Evolutionary conservation across 2,113 vertebrate species (phyloP), one percentile per base, ranked within the genome.

Genomic region (Philantomba maxwellii): DNA sequence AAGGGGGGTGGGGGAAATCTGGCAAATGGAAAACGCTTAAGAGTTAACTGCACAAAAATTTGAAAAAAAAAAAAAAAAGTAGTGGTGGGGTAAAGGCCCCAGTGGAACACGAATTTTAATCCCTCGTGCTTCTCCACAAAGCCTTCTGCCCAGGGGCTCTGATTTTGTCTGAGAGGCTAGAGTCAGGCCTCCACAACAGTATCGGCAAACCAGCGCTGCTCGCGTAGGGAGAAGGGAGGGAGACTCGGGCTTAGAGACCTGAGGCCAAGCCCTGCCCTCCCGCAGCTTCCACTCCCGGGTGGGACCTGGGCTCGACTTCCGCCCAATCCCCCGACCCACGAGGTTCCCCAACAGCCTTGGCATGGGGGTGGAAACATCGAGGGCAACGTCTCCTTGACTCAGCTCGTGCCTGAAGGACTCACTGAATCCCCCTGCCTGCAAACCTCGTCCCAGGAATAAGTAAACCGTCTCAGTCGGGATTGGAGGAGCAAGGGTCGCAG

Each of bases 241-340:
- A 51, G 33, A 21, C 9, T 16, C 3, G 36, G 11, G 23, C 8
- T 53, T 73, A 47, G 66, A 51, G 51, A 9, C 55, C 43, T 33
- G 26, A 70, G 57, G 28, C 45, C 43, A 19, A 87, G 47, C 39
- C 84, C 43, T 92, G 62, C 36, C 87, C 75, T 95, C 81, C 30
- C 0, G 2, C 16, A 94, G 70, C 58, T 86, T 95, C 87, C 53
- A 39, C 36, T 95, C 84, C 10, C 2, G 33, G 30, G 19, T 49
- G 55, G 58, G 91, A 28, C 23, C 73, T 75, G 15, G 19, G 15
- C 39, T 66, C 19, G 9, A 14, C 60, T 49, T 30, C 11, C 47
- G 23, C 33, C 36, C n/a, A 7, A 28, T 2, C 9, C 1, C 30
- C 6, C 2, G 2, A 7, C 26, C 3, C 10, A 30, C 2, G 70